These are phyloP conservation scores for Gymnothorax javanicus DNA, from an alignment of 2,797 vertebrate species.

Conservation along the genomic window DNA sequence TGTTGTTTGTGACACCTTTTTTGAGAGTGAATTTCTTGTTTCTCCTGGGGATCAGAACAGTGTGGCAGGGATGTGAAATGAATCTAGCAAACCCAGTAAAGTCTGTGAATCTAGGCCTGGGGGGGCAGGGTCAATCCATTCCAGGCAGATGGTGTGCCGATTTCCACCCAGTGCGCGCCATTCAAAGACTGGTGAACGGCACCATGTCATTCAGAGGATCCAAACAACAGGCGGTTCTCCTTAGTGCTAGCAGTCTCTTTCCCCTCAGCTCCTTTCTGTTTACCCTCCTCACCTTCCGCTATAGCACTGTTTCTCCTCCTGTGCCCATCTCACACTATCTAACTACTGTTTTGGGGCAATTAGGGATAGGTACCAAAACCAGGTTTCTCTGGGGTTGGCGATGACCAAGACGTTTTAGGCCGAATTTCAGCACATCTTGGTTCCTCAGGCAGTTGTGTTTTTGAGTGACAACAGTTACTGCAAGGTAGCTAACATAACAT, in stretches of 20 bases:
- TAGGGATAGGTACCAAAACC: too few relatives aligned
- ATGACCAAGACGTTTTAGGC: too few relatives aligned
- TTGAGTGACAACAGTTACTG: neutral
- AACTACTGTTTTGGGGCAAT: neutral
- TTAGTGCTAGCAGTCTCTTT: neutral
- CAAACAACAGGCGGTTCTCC: neutral
- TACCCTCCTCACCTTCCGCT: neutral
- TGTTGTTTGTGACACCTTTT: too few relatives aligned
- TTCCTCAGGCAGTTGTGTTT: too few relatives aligned
- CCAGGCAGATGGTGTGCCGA: conserved; percentile 47
- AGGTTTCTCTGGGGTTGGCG: too few relatives aligned
- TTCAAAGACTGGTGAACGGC: conserved; percentile 39
- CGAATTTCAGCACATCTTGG: too few relatives aligned
- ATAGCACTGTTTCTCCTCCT: neutral
- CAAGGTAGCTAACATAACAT: too few relatives aligned
- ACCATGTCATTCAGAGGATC: neutral
- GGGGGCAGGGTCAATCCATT: conserved; percentile 22
- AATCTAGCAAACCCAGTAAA: neutral
- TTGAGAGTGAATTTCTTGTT: conserved; percentile 13
- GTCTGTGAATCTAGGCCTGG: neutral
- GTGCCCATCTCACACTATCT: neutral
- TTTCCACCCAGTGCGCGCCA: conserved; percentile 24
- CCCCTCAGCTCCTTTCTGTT: too few relatives aligned
- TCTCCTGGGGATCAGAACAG: neutral
- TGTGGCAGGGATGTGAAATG: neutral